These are phyloP conservation scores for Hydractinia symbiolongicarpus DNA, from an alignment of 30 jellyfish, hydroid and myxozoan genomes.

Conservation along the genomic window DNA sequence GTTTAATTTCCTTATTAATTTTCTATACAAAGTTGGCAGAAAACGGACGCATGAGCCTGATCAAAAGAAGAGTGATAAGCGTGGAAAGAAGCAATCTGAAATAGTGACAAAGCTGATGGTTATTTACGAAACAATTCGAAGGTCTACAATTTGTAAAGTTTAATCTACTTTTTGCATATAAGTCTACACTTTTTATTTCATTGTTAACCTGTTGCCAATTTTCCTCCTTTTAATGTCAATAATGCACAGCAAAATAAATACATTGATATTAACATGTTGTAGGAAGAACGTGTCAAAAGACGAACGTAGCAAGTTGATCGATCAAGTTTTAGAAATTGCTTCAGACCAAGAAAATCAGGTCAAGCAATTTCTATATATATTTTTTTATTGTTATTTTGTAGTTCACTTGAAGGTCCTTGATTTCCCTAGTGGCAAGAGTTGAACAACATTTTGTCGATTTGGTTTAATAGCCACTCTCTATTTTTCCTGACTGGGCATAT, in stretches of 20 bases:
- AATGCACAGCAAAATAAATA: too few relatives aligned
- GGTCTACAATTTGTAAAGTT: constrained; percentile 29
- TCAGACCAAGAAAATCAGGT: constrained; percentile 60
- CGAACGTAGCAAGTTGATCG: constrained; percentile 29
- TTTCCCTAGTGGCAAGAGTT: too few relatives aligned
- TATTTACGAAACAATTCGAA: constrained; percentile 56
- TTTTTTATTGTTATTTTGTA: background rate
- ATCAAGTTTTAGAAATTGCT: constrained; percentile 38
- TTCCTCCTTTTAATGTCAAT: too few relatives aligned
- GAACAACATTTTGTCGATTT: too few relatives aligned
- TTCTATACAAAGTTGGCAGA: background rate
- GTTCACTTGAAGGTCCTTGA: too few relatives aligned
- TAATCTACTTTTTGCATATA: too few relatives aligned
- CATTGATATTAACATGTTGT: background rate
- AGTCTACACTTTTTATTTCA: too few relatives aligned
- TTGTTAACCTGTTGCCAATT: too few relatives aligned
- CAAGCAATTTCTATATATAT: background rate
- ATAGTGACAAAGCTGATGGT: constrained; percentile 47
- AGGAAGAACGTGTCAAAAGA: constrained; percentile 41
- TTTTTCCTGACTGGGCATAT: too few relatives aligned
- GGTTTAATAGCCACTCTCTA: too few relatives aligned
- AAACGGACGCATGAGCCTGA: constrained; percentile 12
- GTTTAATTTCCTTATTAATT: too few relatives aligned
- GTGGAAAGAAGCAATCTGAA: constrained; percentile 39
- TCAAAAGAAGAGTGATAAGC: constrained; percentile 26